These are phyloP conservation scores for Rhinella marina DNA, from an alignment of 2,797 vertebrate species.

Conservation along the genomic window DNA sequence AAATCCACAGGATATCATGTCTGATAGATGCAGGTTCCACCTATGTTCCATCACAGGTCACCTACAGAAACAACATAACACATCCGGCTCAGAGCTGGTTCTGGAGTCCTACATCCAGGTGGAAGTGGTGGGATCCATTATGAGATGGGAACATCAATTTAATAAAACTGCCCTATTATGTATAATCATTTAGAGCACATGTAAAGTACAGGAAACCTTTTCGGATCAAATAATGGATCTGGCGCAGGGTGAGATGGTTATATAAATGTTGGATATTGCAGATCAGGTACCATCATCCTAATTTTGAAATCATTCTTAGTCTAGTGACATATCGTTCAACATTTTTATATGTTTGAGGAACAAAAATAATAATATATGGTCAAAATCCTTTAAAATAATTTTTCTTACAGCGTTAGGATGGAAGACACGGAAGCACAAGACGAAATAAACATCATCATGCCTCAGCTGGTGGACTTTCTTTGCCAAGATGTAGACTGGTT, in stretches of 20 bases:
- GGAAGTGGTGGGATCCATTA: too few relatives aligned
- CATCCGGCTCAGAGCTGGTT: too few relatives aligned
- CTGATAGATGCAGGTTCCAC: too few relatives aligned
- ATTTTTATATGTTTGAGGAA: not conserved
- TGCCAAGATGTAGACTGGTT: constrained; percentile 62
- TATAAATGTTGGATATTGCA: not conserved
- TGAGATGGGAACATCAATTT: too few relatives aligned
- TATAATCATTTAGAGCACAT: not conserved
- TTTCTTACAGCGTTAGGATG: constrained; percentile 38
- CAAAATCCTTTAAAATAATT: not conserved
- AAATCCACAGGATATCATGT: too few relatives aligned
- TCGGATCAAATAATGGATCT: too few relatives aligned
- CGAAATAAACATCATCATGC: constrained; percentile 67
- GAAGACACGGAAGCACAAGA: constrained; percentile 63
- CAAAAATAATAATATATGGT: not conserved
- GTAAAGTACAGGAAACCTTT: too few relatives aligned
- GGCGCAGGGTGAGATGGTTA: not conserved
- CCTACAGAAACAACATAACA: too few relatives aligned
- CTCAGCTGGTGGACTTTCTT: constrained; percentile 75
- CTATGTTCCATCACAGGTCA: too few relatives aligned
- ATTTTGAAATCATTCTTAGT: not conserved
- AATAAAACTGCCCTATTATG: too few relatives aligned
- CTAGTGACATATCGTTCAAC: not conserved
- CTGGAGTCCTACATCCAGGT: too few relatives aligned
- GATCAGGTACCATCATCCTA: not conserved